Evolutionary conservation across 1,140 invertebrate species (phyloP).

Genomic region (Drosophila mojavensis): DNA sequence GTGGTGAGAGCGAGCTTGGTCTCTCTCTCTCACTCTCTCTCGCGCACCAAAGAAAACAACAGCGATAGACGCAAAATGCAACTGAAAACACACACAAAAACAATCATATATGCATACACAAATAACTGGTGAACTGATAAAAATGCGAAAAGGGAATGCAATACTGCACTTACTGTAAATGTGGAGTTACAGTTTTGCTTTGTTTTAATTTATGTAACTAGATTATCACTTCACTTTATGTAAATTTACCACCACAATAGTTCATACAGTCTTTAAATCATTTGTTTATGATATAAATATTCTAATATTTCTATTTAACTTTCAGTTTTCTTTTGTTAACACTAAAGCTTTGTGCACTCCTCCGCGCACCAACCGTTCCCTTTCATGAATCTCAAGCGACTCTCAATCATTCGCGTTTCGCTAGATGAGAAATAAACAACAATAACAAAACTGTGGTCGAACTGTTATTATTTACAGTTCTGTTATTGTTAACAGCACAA

Average conservation of each 20-base stretch:
- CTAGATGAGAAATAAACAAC: neutral
- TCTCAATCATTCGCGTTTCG: slow-evolving; percentile 4
- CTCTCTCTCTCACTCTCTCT: neutral
- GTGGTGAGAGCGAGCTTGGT: slow-evolving; percentile 5
- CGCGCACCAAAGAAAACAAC: slow-evolving; percentile 37
- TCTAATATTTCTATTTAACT: slow-evolving; percentile 18
- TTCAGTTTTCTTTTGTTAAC: slow-evolving; percentile 25
- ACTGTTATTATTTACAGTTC: slow-evolving; percentile 12
- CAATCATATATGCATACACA: neutral
- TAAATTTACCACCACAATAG: slow-evolving; percentile 1
- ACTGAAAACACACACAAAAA: slow-evolving; percentile 24
- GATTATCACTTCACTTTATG: slow-evolving; percentile 34
- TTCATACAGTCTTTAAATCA: neutral
- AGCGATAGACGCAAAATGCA: slow-evolving; percentile 49
- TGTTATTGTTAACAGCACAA: slow-evolving; percentile 6
- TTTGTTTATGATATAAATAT: slow-evolving; percentile 10
- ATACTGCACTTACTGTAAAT: slow-evolving; percentile 67
- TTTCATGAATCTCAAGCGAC: slow-evolving; percentile 21
- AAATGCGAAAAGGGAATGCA: slow-evolving; percentile 35
- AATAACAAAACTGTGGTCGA: slow-evolving; percentile 3
- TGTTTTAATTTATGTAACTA: slow-evolving; percentile 60
- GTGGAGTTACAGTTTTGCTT: slow-evolving; percentile 52
- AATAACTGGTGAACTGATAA: slow-evolving; percentile 47
- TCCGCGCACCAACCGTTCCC: slow-evolving; percentile 22
- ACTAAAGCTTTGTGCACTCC: slow-evolving; percentile 10